These are phyloP conservation scores for Drosophila nigricruria DNA, from an alignment of 2,888 invertebrate species.

Conservation along the genomic window DNA sequence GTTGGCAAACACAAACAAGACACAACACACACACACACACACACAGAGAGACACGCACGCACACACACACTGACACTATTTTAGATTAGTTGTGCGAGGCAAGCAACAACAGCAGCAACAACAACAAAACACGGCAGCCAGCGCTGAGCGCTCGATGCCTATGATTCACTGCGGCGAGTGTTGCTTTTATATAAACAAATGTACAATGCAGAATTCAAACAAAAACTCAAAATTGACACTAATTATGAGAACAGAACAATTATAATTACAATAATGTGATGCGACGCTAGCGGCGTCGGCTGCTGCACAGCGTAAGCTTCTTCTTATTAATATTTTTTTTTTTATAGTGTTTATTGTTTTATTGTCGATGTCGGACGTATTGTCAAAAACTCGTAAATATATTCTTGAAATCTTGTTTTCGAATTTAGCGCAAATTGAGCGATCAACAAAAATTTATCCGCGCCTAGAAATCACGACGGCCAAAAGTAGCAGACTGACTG, in stretches of 20 bases:
- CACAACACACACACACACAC: constrained; percentile 47
- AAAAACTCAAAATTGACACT: constrained; percentile 31
- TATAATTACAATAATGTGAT: constrained; percentile 63
- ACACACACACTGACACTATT: constrained; percentile 48
- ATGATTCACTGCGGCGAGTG: constrained; percentile 60
- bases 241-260: constrained; percentile 39
- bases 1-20: constrained; percentile 67
- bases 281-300: constrained; percentile 36
- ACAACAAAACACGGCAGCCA: constrained; percentile 35
- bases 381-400: constrained; percentile 56
- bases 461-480: constrained; percentile 63
- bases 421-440: constrained; percentile 57
- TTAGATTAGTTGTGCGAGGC: constrained; percentile 72
- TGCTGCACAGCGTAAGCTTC: constrained; percentile 13
- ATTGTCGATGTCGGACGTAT: constrained; percentile 34
- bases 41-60: constrained; percentile 27
- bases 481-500: constrained; percentile 59
- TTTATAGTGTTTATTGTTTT: constrained; percentile 23
- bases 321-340: constrained; percentile 20
- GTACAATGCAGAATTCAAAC: constrained; percentile 38
- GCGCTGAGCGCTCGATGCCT: constrained; percentile 43
- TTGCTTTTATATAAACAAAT: constrained; percentile 64
- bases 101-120: constrained; percentile 45
- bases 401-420: constrained; percentile 52
- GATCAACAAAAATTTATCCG: constrained; percentile 46